Percentiles rank a stretch among this genome's conserved stretches.
Evolutionary conservation across 2,113 vertebrate species (phyloP).

Genomic region (Thamnophis sirtalis): DNA sequence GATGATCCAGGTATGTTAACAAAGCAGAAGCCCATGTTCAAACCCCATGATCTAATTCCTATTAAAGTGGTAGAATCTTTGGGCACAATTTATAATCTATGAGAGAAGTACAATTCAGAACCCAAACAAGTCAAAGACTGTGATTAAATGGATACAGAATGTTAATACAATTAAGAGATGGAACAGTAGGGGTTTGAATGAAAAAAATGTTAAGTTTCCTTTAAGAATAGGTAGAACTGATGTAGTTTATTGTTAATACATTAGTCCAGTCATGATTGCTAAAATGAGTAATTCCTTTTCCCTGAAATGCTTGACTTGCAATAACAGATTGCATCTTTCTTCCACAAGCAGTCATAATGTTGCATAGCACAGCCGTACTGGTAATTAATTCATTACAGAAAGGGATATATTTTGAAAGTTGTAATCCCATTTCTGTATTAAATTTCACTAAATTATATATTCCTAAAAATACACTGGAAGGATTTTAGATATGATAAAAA

Average conservation of each 20-base stretch:
- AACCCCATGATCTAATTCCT: neutral
- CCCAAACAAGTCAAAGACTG: neutral
- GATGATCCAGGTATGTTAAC: conserved; percentile 87
- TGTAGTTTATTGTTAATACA: neutral
- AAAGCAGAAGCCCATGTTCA: accelerated
- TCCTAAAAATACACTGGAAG: neutral
- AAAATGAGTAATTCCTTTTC: neutral
- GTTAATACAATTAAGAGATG: neutral
- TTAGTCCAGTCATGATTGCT: neutral
- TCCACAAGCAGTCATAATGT: neutral
- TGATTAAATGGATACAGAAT: neutral
- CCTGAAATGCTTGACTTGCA: neutral
- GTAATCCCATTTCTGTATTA: neutral
- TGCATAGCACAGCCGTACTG: neutral
- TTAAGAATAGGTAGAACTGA: neutral
- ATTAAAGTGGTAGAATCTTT: neutral
- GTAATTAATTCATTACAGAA: neutral
- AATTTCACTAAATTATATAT: neutral
- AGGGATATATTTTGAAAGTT: neutral
- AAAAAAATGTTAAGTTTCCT: neutral
- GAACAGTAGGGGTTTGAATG: neutral
- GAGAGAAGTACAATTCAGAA: neutral
- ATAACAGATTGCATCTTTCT: neutral
- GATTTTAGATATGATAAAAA: neutral
- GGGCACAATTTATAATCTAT: neutral